Base-by-base conservation (phyloP, 2,797 vertebrate genomes). In the Enteromius unitaeniatus region DNA sequence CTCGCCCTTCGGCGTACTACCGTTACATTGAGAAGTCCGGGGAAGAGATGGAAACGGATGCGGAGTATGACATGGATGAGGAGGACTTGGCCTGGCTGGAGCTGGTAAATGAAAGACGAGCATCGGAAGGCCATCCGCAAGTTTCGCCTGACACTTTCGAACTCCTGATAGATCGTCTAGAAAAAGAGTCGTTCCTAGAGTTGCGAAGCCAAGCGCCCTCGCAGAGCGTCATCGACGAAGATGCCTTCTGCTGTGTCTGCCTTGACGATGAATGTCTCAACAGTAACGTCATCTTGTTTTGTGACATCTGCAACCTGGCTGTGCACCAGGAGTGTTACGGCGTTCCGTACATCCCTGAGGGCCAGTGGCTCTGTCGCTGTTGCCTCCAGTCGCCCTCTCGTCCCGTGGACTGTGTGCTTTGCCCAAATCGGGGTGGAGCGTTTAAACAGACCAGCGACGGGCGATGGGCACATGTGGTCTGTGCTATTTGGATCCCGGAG, bases 301-400 rank as follows among this genome's bases (percentile, higher is more conserved):
- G 96, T 77, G 96, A 97, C 83, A 96, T 97, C 86, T 97, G 96
- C 90, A 97, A 97, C 81, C 90, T 97, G 91, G 96, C 96, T 0
- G 96, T 97, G 55, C 96, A 97, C 90, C 96, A 97, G 92, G 96
- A 97, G 87, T 97, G 96, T 87, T 97, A 97, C 0, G 96, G 96
- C 0, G 96, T 97, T 40, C 96, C 96, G 85, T 97, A 97, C 14
- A 96, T 97, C 88, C 96, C 96, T 0, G 96, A 97, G 88, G 96
- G 96, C 11, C 96, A 96, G 89, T 97, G 96, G 96, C 93, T 97
- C 2, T 97, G 96, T 86, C 96, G 96, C 86, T 96, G 96, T 90
- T 97, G 96, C 89, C 85, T 97, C 4, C 96, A 97, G 91, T 96
- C 96, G 65, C 96, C 96, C 34, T 95, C 96, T 60, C 95, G 91